Base-by-base conservation (phyloP, 2,888 invertebrate species). In the Pimpla rufipes region DNA sequence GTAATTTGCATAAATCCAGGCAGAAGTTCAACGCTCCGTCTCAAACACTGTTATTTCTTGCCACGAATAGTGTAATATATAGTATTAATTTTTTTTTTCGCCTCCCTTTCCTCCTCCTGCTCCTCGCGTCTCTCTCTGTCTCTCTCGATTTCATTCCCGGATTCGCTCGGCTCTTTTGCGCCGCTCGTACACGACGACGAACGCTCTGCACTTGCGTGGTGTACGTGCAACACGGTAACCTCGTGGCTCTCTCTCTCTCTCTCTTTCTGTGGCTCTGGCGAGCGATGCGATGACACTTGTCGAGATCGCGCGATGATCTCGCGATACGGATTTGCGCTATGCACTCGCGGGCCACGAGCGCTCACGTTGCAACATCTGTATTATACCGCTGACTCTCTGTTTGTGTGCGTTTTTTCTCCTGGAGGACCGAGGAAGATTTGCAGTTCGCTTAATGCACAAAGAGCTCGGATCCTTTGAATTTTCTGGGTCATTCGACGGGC, bases 231-330 rank as follows among this genome's bases (percentile, higher is more conserved):
- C 71, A 62, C 55, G 16, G 79, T 80, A 83, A 83, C 83, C 79
- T 80, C 83, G 83, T 77, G 74, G n/a, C n/a, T n/a, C n/a, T n/a
- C n/a, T n/a, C n/a, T n/a, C 73, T 74, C 67, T 80, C 77, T 75
- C 70, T 68, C 64, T 42, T 2, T 5, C 3, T 5, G 35, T 67
- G n/a, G 66, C 52, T 59, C 50, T 23, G 3, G 45, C 18, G 66
- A 77, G 64, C 80, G 73, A 77, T 64, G 77, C 80, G 83, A 84
- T 84, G 83, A 84, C 83, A 84, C 83, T 84, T 80, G 83, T 84
- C 80, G 83, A 84, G 83, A 84, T 83, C 83, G 77, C 77, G 70
- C 80, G 83, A 84, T 84, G 47, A 80, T 84, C 83, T 80, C 42
- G 74, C 83, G 83, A 84, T 80, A 84, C 74, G 74, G 74, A 80